Conservation (phyloP, 2,113 vertebrate species). For the Sapayoa aenigma region DNA sequence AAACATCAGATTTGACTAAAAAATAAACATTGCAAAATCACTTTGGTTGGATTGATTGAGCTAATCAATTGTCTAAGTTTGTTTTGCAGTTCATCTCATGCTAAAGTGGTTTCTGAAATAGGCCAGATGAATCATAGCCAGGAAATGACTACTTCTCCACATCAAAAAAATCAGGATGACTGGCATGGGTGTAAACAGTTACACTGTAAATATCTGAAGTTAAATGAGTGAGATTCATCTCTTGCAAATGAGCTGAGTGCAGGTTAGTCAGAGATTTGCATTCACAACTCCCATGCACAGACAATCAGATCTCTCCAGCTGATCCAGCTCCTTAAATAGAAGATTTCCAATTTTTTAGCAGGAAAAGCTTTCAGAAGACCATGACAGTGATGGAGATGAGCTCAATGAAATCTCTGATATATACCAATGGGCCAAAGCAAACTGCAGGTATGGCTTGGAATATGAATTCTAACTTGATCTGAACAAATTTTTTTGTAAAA, state of each 20-base stretch:
- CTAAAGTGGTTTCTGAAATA: not conserved
- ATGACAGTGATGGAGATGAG: not conserved
- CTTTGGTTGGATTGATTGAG: not conserved
- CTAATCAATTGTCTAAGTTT: not conserved
- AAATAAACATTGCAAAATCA: not conserved
- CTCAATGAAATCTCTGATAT: not conserved
- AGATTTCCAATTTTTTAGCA: not conserved
- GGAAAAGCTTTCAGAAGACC: not conserved
- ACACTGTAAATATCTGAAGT: not conserved
- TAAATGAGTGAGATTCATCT: not conserved
- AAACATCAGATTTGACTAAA: not conserved
- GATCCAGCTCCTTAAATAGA: not conserved
- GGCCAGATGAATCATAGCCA: not conserved
- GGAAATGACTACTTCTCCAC: not conserved
- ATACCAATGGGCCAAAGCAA: not conserved
- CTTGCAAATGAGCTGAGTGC: not conserved
- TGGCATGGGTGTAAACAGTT: conserved; percentile 12
- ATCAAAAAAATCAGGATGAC: not conserved
- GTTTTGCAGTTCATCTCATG: not conserved
- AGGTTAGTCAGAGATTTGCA: not conserved
- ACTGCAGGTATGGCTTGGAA: not conserved
- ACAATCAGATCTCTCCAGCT: not conserved
- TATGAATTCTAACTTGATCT: not conserved
- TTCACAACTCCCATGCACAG: not conserved
- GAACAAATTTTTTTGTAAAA: not conserved